A percentile compares a stretch with the other conserved stretches of the same genome.
These are phyloP conservation scores for Erythrolamprus reginae DNA, from an alignment of 2,113 vertebrate species.

Conservation along the genomic window DNA sequence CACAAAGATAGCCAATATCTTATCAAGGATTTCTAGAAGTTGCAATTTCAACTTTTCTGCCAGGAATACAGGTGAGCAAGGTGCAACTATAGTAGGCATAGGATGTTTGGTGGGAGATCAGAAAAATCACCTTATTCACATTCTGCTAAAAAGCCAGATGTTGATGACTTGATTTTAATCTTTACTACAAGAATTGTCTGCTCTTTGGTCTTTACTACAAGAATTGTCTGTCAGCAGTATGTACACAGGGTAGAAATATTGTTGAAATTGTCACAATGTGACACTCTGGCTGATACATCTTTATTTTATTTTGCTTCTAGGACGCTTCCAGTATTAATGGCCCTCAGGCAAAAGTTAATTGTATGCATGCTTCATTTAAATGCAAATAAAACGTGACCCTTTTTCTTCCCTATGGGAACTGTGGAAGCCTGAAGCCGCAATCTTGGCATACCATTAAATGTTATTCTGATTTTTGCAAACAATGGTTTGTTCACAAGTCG, in stretches of 20 bases:
- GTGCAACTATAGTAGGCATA: not conserved
- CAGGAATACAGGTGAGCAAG: not conserved
- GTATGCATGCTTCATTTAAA: conserved; percentile 3
- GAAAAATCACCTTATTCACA: not conserved
- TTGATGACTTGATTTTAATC: not conserved
- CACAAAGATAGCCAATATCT: not conserved
- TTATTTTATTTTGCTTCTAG: not conserved
- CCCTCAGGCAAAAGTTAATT: not conserved
- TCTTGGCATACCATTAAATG: not conserved
- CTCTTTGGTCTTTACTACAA: not conserved
- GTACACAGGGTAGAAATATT: not conserved
- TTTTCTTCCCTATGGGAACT: not conserved
- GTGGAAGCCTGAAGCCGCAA: not conserved
- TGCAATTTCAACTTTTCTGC: not conserved
- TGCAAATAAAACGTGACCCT: conserved; percentile 1
- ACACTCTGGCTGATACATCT: not conserved
- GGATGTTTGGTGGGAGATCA: not conserved
- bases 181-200: not conserved
- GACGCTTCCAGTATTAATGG: not conserved
- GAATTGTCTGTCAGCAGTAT: not conserved
- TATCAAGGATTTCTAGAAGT: not conserved
- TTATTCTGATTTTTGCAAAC: not conserved
- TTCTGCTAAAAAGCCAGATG: not conserved
- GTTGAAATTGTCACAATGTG: not conserved
- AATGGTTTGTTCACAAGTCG: not conserved